Base-by-base conservation (phyloP, 2,797 vertebrate genomes). In the Cottoperca gobio region DNA sequence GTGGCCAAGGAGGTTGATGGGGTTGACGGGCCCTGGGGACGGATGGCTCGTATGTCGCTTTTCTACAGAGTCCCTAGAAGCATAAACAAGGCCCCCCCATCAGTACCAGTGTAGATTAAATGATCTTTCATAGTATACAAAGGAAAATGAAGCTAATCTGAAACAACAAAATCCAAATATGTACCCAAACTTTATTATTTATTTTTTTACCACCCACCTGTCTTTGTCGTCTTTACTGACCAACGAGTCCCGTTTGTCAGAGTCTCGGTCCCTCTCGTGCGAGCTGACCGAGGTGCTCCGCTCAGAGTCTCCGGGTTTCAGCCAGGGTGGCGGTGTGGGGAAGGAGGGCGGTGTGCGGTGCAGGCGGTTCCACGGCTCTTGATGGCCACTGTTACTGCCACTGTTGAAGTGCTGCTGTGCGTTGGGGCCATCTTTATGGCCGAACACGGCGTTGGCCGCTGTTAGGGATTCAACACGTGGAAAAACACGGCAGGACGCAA, bases 281-380 rank as follows among this genome's bases (percentile, higher is more conserved):
- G 97, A 97, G 94, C 96, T 96, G 92, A 94, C 96, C 3, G 97
- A 97, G 75, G 97, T 87, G 90, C 97, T 97, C 91, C 98, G 96
- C 93, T 99, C 98, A 12, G 96, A 94, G 82, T 99, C 98, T 87
- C 96, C 97, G 10, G 97, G 96, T 91, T 99, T 99, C 86, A 99
- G 96, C 98, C 98, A 99, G 81, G 98, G 97, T 24, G 98, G 98
- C n/a, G 97, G 97, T 35, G 97, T 99, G 86, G 97, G 98, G 93
- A 99, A 99, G 84, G 97, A 99, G 57, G 98, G 97, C 52, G 98
- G 97, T 6, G 98, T 99, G 79, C 98, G 96, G 93, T 99, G 98
- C 75, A 99, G 96, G 85, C 98, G 96, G 95, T 99, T 99, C 97
- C 98, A 99, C 63, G 97, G 97, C 89, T 99, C 98, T 86, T 99